These are phyloP conservation scores for Drosophila kurseongensis DNA, from an alignment of 1,140 invertebrate genomes.

Conservation along the genomic window DNA sequence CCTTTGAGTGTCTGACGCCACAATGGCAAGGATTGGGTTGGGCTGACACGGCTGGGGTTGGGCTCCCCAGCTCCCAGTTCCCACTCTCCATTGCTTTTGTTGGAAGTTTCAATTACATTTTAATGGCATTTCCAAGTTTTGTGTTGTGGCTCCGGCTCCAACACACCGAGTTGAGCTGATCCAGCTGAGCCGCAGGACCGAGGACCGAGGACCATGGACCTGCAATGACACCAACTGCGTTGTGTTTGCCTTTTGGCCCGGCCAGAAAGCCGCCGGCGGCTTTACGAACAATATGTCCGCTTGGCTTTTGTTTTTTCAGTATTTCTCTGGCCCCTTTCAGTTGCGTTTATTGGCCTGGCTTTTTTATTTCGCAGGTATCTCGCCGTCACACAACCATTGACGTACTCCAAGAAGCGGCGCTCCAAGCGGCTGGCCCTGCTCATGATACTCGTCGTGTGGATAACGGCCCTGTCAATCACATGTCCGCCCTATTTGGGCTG, in stretches of 20 bases:
- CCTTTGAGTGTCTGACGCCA: conserved; percentile 52
- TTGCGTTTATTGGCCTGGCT: conserved; percentile 45
- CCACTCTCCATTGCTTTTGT: conserved; percentile 56
- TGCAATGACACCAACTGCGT: conserved; percentile 6
- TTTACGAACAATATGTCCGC: conserved; percentile 73
- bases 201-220: conserved; percentile 2
- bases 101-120: conserved; percentile 84
- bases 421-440: conserved; percentile 91
- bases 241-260: conserved; percentile 49
- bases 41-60: conserved; percentile 4
- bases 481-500: conserved; percentile 93
- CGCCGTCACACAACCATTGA: conserved; percentile 93
- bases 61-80: conserved; percentile 1
- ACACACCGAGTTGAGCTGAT: conserved; percentile 17
- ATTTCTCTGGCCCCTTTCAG: conserved; percentile 21
- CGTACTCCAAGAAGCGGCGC: conserved; percentile 91
- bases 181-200: conserved; percentile 25
- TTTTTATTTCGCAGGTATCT: conserved; percentile 87
- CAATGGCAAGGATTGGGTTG: conserved; percentile 40
- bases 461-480: conserved; percentile 91
- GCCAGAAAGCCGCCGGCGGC: conserved; percentile 43
- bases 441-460: conserved; percentile 94
- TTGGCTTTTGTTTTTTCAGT: conserved; percentile 70
- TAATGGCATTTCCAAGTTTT: conserved; percentile 81
- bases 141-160: conserved; percentile 48